These are phyloP conservation scores for Mimas tiliae DNA, from an alignment of 2,888 invertebrate species.

Conservation along the genomic window DNA sequence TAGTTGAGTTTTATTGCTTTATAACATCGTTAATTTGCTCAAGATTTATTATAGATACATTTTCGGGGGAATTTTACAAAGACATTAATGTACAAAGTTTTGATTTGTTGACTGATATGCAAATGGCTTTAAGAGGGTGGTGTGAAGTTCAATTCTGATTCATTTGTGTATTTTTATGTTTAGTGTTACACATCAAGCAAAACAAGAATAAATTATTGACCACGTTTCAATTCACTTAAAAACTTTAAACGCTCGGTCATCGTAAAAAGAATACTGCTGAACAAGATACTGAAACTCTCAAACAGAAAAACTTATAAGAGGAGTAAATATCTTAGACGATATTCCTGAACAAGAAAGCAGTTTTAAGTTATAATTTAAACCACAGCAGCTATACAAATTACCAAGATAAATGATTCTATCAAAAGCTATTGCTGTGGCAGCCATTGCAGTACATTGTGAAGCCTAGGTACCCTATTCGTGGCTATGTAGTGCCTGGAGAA, in stretches of 20 bases:
- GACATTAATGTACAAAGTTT: not conserved
- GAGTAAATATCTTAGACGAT: not conserved
- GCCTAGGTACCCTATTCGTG: conserved; percentile 65
- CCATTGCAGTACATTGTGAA: conserved; percentile 43
- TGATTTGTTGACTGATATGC: not conserved
- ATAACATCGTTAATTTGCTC: not conserved
- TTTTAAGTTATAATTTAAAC: conserved; percentile 7
- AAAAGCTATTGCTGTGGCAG: conserved; percentile 33
- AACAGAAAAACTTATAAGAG: not conserved
- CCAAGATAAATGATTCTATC: not conserved
- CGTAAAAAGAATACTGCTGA: not conserved
- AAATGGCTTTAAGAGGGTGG: not conserved
- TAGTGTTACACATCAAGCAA: not conserved
- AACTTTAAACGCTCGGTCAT: not conserved
- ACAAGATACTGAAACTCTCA: not conserved
- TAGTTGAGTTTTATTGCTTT: conserved; percentile 5
- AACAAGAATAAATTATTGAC: too few relatives aligned
- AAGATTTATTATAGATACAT: not conserved
- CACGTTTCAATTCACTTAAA: not conserved
- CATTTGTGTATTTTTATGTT: not conserved
- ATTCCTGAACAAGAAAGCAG: not conserved
- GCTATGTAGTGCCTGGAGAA: conserved; percentile 29
- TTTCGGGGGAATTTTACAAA: not conserved
- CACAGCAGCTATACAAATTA: not conserved
- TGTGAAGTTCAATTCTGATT: not conserved